These are phyloP conservation scores for Esox masquinongy DNA, from an alignment of 2,797 vertebrate genomes.

Conservation along the genomic window DNA sequence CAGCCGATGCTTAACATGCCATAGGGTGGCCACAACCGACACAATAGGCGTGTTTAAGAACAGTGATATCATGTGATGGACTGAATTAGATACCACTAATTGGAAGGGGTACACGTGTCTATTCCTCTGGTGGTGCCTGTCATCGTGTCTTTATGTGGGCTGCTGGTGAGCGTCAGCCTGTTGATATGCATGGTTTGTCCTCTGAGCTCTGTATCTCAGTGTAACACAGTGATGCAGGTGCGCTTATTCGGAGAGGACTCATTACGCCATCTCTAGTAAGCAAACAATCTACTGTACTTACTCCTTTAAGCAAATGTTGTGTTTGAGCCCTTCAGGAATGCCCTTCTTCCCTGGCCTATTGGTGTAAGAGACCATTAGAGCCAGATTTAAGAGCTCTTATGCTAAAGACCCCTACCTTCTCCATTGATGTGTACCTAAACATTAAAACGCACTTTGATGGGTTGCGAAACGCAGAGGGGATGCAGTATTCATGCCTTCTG, in stretches of 20 bases:
- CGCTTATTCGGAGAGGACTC: too few species aligned
- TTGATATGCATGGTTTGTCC: neutral
- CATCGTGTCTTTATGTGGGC: slow-evolving; percentile 17
- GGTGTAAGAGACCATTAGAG: slow-evolving; percentile 47
- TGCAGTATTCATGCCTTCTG: slow-evolving; percentile 72
- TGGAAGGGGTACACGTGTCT: slow-evolving; percentile 11
- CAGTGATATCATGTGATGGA: too few species aligned
- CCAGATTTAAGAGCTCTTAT: slow-evolving; percentile 56
- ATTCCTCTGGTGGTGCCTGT: slow-evolving; percentile 34
- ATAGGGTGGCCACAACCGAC: too few species aligned
- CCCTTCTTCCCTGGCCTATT: slow-evolving; percentile 27
- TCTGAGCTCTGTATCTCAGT: too few species aligned
- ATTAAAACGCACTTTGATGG: slow-evolving; percentile 71
- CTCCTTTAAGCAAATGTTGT: slow-evolving; percentile 6
- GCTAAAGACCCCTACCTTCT: slow-evolving; percentile 63
- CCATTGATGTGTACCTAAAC: slow-evolving; percentile 67
- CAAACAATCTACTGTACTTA: too few species aligned
- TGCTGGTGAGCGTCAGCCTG: neutral
- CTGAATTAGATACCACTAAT: too few species aligned
- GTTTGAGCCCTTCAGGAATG: slow-evolving; percentile 29
- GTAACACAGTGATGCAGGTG: too few species aligned
- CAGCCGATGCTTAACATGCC: too few species aligned
- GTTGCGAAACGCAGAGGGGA: slow-evolving; percentile 57
- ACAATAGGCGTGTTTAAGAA: too few species aligned
- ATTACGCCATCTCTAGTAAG: too few species aligned